Evolutionary conservation across 2,797 vertebrate genomes (phyloP).

Genomic region (Brachyrhaphis roseni): DNA sequence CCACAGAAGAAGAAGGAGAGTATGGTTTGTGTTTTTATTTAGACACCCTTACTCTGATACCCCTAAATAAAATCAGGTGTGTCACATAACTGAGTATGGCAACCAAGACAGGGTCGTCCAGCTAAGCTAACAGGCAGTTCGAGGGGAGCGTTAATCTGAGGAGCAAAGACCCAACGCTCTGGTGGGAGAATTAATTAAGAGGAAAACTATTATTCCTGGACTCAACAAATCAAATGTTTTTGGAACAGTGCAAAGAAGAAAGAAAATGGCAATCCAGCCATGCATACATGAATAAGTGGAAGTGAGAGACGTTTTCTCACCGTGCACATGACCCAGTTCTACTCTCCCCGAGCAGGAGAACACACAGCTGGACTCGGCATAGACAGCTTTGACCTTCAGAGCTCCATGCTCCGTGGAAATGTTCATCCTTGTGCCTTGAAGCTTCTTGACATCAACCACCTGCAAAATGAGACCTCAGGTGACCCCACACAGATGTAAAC

Average conservation of each 20-base stretch:
- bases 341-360: constrained; percentile 87
- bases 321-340: constrained; percentile 88
- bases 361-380: constrained; percentile 87
- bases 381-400: constrained; percentile 90
- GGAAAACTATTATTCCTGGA: neutral
- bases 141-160: neutral
- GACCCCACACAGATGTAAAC: constrained; percentile 1
- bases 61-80: neutral
- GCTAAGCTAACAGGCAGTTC: neutral
- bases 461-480: constrained; percentile 72
- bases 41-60: neutral
- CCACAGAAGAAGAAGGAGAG: neutral
- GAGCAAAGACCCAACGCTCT: neutral
- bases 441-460: constrained; percentile 90
- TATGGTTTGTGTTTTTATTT: neutral
- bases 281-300: neutral
- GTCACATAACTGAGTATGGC: neutral
- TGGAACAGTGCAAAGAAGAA: neutral
- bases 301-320: constrained; percentile 76
- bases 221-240: neutral
- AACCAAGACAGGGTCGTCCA: neutral
- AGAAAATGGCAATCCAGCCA: neutral
- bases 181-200: neutral
- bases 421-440: constrained; percentile 90
- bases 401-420: constrained; percentile 88